Conservation (phyloP, 2,113 vertebrate species). For the Polypterus senegalus region DNA sequence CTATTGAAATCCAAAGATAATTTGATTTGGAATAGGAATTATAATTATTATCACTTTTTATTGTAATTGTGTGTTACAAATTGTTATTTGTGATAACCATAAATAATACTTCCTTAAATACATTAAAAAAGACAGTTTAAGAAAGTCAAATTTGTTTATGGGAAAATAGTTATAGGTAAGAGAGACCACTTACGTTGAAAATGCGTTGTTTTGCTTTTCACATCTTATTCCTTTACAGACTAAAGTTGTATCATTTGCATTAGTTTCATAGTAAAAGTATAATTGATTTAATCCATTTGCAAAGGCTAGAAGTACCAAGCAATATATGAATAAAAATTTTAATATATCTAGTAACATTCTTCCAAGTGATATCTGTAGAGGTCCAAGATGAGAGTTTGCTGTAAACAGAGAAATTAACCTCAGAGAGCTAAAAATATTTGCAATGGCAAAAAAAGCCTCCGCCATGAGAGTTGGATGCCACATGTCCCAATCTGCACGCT, state of each 20-base stretch:
- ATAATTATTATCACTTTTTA: no score
- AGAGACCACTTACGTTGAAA: constrained; percentile 75
- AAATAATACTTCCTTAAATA: no score
- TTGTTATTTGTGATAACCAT: no score
- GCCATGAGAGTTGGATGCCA: constrained; percentile 92
- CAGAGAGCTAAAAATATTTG: constrained; percentile 96
- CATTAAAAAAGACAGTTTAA: no score
- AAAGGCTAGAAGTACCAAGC: constrained; percentile 86
- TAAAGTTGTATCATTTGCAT: constrained; percentile 9
- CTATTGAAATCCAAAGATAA: no score
- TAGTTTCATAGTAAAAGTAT: constrained; percentile 81
- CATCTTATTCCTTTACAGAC: constrained; percentile 87
- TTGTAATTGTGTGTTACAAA: no score
- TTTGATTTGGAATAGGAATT: no score
- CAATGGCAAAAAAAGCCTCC: constrained; percentile 88
- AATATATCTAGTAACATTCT: constrained; percentile 97
- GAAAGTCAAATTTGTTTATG: no score
- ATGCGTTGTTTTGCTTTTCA: constrained; percentile 81
- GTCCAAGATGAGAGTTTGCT: constrained; percentile 93
- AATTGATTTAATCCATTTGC: constrained; percentile 94
- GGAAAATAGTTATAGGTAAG: background rate
- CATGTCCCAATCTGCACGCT: constrained; percentile 73
- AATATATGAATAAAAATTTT: constrained; percentile 98
- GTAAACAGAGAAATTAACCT: constrained; percentile 93
- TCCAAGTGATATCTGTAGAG: constrained; percentile 91